Evolutionary conservation across 2,888 invertebrate genomes (phyloP), one percentile per base, ranked within the genome.

Genomic region (Hirtodrosophila confusa): DNA sequence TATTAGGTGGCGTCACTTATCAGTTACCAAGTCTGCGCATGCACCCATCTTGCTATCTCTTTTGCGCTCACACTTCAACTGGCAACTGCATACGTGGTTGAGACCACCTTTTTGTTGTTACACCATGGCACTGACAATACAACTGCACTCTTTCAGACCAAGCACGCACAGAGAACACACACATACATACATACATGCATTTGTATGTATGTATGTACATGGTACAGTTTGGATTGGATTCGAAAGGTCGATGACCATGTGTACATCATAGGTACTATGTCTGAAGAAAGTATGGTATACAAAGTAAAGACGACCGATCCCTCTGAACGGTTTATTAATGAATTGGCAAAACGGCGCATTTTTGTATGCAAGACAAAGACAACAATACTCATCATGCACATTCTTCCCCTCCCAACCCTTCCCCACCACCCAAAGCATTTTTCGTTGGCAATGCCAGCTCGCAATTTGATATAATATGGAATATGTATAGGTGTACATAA

Each of bases 361-460:
- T 35, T 37, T 27, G 24, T 47, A 43, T 51, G 37, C 39, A 47
- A 69, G 49, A 69, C 63, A 64, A 47, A 53, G 48, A 63, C 51
- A 53, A 43, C 27, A 61, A 36, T 39, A 69, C 37, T 29, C n/a
- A 43, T 44, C 70, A 61, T 61, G 53, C 60, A 54, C 60, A 72
- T 37, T 41, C 12, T 51, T 62, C 9, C 8, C 54, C 40, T 53
- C 54, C 36, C 5, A n/a, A 11, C 11, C 48, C 39, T 41, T 5
- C 3, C 27, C 27, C 4, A 3, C 27, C 27, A 4, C 3, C 6
- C 27, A 27, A 27, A 27, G 27, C 27, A 27, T 27, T 27, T 27
- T 27, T 27, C 27, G 17, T 17, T 17, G n/a, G n/a, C n/a, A n/a
- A n/a, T n/a, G n/a, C n/a, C n/a, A n/a, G n/a, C n/a, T n/a, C n/a